Evolutionary conservation across 2,888 invertebrate genomes (phyloP).

Genomic region (Sarcophaga carnaria): DNA sequence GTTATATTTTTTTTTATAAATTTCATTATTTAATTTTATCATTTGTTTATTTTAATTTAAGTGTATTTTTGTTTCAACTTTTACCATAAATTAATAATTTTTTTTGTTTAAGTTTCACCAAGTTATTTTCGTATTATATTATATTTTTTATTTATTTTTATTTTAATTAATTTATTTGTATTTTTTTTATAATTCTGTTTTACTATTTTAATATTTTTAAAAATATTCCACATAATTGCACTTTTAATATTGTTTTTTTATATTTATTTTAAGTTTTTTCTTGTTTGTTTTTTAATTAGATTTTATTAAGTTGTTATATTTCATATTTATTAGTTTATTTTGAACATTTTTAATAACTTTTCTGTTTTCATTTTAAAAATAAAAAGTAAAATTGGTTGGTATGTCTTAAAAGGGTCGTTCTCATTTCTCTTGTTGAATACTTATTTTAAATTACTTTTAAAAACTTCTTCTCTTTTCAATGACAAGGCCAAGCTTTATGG

Average conservation of each 20-base stretch:
- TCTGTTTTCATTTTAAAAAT: constrained; percentile 58
- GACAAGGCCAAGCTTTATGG: constrained; percentile 48
- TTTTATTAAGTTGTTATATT: constrained; percentile 66
- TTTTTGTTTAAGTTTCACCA: constrained; percentile 70
- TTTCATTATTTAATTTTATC: constrained; percentile 61
- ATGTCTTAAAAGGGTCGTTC: constrained; percentile 36
- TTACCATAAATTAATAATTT: constrained; percentile 72
- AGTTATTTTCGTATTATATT: constrained; percentile 69
- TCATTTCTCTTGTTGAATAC: constrained; percentile 51
- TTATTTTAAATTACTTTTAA: constrained; percentile 70
- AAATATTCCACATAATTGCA: constrained; percentile 84
- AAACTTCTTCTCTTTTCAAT: constrained; percentile 57
- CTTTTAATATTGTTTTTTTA: constrained; percentile 81
- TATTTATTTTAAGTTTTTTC: constrained; percentile 70
- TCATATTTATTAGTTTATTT: constrained; percentile 65
- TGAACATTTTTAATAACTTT: constrained; percentile 58
- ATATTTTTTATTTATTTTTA: constrained; percentile 69
- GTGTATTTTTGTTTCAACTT: constrained; percentile 66
- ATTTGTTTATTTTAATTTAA: constrained; percentile 37
- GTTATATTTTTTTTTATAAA: constrained; percentile 48
- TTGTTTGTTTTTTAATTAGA: constrained; percentile 70
- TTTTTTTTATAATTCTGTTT: constrained; percentile 41
- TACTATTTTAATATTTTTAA: constrained; percentile 69
- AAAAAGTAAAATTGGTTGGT: constrained; percentile 61
- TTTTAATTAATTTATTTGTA: constrained; percentile 64